Evolutionary conservation across 2,113 vertebrate species (phyloP), one percentile per base, ranked within the genome.

Genomic region (Nannobrachium achirus): DNA sequence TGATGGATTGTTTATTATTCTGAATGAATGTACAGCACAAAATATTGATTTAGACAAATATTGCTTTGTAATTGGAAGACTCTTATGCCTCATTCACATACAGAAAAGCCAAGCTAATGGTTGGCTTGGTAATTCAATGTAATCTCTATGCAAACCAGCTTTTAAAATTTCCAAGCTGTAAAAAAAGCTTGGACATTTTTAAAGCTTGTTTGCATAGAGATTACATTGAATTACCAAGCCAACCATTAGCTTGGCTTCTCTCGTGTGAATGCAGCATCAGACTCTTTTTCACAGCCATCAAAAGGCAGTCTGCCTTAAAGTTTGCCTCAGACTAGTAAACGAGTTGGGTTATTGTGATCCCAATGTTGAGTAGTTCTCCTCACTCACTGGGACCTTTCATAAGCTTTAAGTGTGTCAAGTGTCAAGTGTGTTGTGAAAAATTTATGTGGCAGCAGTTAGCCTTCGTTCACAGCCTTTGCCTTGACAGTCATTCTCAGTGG

Each of bases 1-100:
- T 25, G 10, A 48, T 44, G 58, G 41, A 59, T 81, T 71, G 44
- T 81, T 83, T 71, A 72, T 80, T 84, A 80, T 84, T 76, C 70
- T 42, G 56, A 67, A 69, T 72, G 78, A 74, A 75, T 81, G 61
- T 74, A 63, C 33, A 80, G 58, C 70, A 73, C 62, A 62, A 38
- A 0, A 15, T 69, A 82, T 86, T 62, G 80, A 86, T 80, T 69
- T 39, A 20, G 56, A 45, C 53, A 79, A 64, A 76, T 61, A 82
- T 72, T 69, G 42, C 50, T 63, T 52, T 73, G 55, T 48, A 69
- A 73, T 69, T 75, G 7, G 66, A 76, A 63, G 18, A 49, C 10
- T 14, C n/a, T n/a, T n/a, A n/a, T n/a, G n/a, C n/a, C n/a, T n/a
- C n/a, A n/a, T n/a, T n/a, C n/a, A n/a, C n/a, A n/a, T n/a, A n/a